Evolutionary conservation across 2,113 vertebrate species (phyloP).

Genomic region (Notarius quadriscutis): DNA sequence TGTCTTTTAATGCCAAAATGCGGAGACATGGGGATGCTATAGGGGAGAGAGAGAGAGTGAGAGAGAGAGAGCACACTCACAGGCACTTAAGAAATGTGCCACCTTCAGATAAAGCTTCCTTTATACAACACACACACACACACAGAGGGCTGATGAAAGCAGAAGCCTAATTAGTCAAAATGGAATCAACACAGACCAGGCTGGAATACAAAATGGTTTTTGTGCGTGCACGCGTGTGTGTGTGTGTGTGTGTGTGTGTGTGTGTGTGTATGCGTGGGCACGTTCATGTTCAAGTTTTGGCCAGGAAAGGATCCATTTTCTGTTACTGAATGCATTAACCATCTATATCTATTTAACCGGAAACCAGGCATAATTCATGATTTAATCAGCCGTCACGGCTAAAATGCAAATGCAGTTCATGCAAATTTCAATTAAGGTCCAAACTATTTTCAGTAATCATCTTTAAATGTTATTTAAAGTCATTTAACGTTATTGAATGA

Average conservation of each 20-base stretch:
- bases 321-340: constrained; percentile 35
- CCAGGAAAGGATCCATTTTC: constrained; percentile 33
- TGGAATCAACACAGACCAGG: constrained; percentile 48
- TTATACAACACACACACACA: constrained; percentile 46
- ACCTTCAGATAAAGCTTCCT: constrained; percentile 56
- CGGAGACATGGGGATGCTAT: constrained; percentile 35
- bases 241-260: constrained; percentile 8
- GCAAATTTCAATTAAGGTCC: neutral
- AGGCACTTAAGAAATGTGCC: constrained; percentile 57
- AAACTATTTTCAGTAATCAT: neutral
- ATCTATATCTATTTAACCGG: constrained; percentile 1
- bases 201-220: constrained; percentile 49
- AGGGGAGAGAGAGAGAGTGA: constrained; percentile 14
- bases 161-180: constrained; percentile 59
- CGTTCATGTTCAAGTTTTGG: neutral
- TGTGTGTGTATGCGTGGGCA: constrained; percentile 9
- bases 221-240: neutral
- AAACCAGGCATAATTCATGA: constrained; percentile 6
- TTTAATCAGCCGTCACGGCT: constrained; percentile 3
- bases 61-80: constrained; percentile 44
- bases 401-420: neutral
- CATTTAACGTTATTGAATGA: neutral
- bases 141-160: constrained; percentile 48
- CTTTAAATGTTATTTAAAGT: constrained; percentile 7
- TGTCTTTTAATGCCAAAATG: constrained; percentile 47